phyloP scores from a whole-genome alignment of 2,888 invertebrate genomes.

The Steinernema scapterisci region DNA sequence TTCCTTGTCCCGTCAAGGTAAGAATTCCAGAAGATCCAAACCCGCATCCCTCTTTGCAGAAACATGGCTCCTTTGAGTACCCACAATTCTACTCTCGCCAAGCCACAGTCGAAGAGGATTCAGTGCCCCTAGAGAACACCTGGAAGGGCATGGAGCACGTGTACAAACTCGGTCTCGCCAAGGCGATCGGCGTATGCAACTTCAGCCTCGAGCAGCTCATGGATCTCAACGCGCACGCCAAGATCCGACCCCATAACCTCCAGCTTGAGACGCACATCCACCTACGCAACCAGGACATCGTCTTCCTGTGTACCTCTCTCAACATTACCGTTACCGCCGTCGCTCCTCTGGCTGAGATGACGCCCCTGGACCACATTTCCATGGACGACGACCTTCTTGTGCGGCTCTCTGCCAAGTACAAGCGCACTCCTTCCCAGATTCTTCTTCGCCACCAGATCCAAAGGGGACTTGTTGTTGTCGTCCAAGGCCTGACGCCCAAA shows the following conservation, averaged over 20 bases:
- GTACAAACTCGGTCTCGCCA: constrained; percentile 36
- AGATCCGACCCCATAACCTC: constrained; percentile 51
- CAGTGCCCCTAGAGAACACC: background rate
- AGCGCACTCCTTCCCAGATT: constrained; percentile 7
- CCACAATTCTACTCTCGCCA: constrained; percentile 27
- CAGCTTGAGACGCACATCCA: constrained; percentile 81
- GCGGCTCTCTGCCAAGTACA: constrained; percentile 4
- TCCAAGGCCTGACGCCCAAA: background rate
- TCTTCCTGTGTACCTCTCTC: constrained; percentile 73
- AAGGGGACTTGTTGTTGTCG: background rate
- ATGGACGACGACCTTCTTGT: constrained; percentile 12
- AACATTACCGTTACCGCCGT: constrained; percentile 71
- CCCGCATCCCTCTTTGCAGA: background rate
- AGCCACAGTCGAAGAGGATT: constrained; percentile 1
- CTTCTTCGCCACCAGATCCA: constrained; percentile 22
- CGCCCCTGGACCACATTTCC: constrained; percentile 12
- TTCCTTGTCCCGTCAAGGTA: constrained; percentile 47
- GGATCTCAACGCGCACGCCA: constrained; percentile 47
- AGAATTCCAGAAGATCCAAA: background rate
- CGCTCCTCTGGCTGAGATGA: constrained; percentile 43
- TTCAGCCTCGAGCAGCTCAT: constrained; percentile 50
- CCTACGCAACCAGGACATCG: constrained; percentile 76
- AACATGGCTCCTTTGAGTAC: constrained; percentile 6
- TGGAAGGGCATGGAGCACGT: constrained; percentile 33
- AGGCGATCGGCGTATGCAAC: constrained; percentile 41